phyloP scores from a whole-genome alignment of 2,797 vertebrate species.

The Vireo griseus region DNA sequence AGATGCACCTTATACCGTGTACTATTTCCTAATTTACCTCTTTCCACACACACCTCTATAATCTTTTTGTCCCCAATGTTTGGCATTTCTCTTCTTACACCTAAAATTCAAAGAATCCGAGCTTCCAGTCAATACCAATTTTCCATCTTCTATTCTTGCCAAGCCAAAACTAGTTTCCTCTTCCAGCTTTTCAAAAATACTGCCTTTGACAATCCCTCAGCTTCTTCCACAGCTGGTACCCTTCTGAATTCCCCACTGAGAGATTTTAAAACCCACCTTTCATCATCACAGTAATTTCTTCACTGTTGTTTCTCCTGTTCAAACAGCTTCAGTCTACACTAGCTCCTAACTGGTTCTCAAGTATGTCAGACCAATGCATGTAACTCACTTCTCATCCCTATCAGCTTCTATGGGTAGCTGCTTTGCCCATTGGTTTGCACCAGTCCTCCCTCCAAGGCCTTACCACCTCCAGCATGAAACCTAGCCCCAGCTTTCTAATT shows the following conservation, averaged over 20 bases:
- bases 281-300: not conserved
- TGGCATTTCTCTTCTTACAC: not conserved
- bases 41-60: not conserved
- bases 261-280: not conserved
- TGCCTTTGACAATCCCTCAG: not conserved
- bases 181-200: not conserved
- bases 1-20: not conserved
- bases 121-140: not conserved
- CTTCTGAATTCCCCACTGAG: not conserved
- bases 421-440: not conserved
- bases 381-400: not conserved
- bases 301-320: not conserved
- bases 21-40: not conserved
- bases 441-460: not conserved
- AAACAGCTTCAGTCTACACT: not conserved
- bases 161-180: not conserved
- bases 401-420: not conserved
- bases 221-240: not conserved
- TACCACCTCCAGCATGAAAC: not conserved
- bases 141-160: not conserved
- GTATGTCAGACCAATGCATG: rapidly evolving
- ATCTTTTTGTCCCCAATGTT: not conserved
- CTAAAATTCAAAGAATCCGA: not conserved
- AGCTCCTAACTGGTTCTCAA: not conserved
- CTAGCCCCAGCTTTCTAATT: not conserved